Evolutionary conservation across 1,140 invertebrate species (phyloP).

Genomic region (Aphidius ervi): DNA sequence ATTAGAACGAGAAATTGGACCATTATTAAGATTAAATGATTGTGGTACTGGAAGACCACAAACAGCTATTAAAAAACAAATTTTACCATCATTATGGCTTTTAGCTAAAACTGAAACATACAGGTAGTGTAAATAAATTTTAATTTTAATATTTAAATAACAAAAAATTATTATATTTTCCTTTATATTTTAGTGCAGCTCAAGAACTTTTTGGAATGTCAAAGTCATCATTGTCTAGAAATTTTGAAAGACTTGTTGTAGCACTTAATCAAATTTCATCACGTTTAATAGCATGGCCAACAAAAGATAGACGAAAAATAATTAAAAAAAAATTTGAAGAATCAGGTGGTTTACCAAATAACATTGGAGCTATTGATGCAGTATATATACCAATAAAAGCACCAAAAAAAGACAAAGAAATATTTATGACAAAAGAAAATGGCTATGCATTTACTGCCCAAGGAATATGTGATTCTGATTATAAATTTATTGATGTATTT

Average conservation of each 20-base stretch:
- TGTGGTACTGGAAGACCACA: too few relatives aligned
- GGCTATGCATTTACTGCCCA: constrained; percentile 2
- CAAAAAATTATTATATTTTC: too few relatives aligned
- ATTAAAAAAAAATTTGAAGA: constrained; percentile 8
- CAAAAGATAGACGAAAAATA: neutral
- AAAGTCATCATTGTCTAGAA: too few relatives aligned
- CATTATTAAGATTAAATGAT: too few relatives aligned
- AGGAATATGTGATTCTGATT: constrained; percentile 1
- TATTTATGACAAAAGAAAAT: constrained; percentile 3
- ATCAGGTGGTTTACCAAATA: neutral
- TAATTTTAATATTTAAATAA: too few relatives aligned
- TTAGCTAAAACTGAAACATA: too few relatives aligned
- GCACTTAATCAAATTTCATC: constrained; percentile 12
- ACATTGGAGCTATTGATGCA: constrained; percentile 17
- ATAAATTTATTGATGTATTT: constrained; percentile 8
- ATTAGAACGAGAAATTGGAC: too few relatives aligned
- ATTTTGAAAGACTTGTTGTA: constrained; percentile 9
- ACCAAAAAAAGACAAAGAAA: neutral
- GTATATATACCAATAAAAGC: constrained; percentile 16
- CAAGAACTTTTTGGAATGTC: too few relatives aligned
- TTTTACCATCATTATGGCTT: too few relatives aligned
- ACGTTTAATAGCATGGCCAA: constrained; percentile 8
- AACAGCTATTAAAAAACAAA: too few relatives aligned
- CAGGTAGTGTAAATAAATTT: too few relatives aligned
- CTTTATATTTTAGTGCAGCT: too few relatives aligned